phyloP scores from a whole-genome alignment of 2,888 invertebrate genomes.

The Thyatira batis region DNA sequence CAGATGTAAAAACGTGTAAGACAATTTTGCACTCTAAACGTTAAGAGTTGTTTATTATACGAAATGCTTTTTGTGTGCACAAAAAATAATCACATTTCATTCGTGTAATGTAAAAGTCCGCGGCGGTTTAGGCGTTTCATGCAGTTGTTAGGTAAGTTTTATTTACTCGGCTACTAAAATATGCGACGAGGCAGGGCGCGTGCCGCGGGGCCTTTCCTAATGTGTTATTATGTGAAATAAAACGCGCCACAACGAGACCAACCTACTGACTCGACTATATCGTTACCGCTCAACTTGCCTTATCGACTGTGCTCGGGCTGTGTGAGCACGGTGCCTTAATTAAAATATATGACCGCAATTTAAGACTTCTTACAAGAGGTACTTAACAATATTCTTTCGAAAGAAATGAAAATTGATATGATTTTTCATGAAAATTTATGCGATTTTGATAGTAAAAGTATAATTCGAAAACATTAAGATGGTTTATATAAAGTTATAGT shows the following conservation, averaged over 20 bases:
- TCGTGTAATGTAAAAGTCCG: slow-evolving; percentile 34
- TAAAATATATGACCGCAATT: slow-evolving; percentile 75
- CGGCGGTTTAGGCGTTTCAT: slow-evolving; percentile 46
- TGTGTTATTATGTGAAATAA: slow-evolving; percentile 79
- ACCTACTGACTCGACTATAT: slow-evolving; percentile 40
- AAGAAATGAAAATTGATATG: slow-evolving; percentile 59
- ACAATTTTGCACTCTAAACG: too few relatives aligned
- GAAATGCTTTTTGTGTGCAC: background rate
- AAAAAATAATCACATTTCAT: slow-evolving; percentile 34
- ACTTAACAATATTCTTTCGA: slow-evolving; percentile 55
- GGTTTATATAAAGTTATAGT: background rate
- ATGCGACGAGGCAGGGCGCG: slow-evolving; percentile 44
- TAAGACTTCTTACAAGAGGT: slow-evolving; percentile 61
- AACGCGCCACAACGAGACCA: slow-evolving; percentile 52
- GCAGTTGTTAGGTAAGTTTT: slow-evolving; percentile 61
- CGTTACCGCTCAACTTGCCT: slow-evolving; percentile 54
- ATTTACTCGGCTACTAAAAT: slow-evolving; percentile 67
- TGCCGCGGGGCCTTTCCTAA: slow-evolving; percentile 58
- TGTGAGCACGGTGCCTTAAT: slow-evolving; percentile 68
- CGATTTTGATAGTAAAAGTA: slow-evolving; percentile 11
- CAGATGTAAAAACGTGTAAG: too few relatives aligned
- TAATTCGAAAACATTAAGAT: background rate
- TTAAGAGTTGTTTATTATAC: background rate
- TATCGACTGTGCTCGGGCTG: slow-evolving; percentile 70
- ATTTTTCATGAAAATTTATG: slow-evolving; percentile 54